Conservation (phyloP, 1,140 invertebrate genomes). For the Cydia strobilella region DNA sequence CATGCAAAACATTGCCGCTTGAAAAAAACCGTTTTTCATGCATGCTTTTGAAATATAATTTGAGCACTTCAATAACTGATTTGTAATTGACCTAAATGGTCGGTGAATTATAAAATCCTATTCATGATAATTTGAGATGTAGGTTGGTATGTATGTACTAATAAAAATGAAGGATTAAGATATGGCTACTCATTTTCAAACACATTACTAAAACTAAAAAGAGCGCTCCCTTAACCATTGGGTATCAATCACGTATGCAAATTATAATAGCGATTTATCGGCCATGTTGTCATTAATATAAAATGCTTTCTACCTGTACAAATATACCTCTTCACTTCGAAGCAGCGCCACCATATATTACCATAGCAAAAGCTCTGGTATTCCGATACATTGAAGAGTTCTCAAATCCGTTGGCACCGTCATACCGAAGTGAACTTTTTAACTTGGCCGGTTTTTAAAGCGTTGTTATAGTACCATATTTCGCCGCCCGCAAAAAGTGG, state of each 20-base stretch:
- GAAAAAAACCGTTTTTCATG: no score
- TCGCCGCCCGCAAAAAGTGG: not conserved
- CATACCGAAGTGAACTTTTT: not conserved
- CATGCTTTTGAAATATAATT: no score
- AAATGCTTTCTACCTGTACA: conserved; percentile 36
- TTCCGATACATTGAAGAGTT: not conserved
- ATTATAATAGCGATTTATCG: conserved; percentile 51
- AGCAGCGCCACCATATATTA: conserved; percentile 4
- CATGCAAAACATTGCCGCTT: no score
- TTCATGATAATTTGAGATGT: not conserved
- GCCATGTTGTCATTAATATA: conserved; percentile 51
- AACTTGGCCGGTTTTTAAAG: not conserved
- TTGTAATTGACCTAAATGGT: not conserved
- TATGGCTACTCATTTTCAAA: not conserved
- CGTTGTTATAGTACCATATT: not conserved
- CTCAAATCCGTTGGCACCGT: not conserved
- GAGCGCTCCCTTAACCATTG: conserved; percentile 33
- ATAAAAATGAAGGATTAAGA: not conserved
- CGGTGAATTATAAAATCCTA: no score
- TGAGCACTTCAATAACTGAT: not conserved
- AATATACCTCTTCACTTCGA: not conserved
- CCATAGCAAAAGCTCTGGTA: not conserved
- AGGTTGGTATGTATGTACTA: no score
- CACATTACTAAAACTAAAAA: not conserved
- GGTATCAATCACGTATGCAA: conserved; percentile 25